Percentiles rank a stretch among this genome's conserved stretches.
These are phyloP conservation scores for Zygogramma bicolorata DNA, from an alignment of 2,888 invertebrate species.

Conservation along the genomic window DNA sequence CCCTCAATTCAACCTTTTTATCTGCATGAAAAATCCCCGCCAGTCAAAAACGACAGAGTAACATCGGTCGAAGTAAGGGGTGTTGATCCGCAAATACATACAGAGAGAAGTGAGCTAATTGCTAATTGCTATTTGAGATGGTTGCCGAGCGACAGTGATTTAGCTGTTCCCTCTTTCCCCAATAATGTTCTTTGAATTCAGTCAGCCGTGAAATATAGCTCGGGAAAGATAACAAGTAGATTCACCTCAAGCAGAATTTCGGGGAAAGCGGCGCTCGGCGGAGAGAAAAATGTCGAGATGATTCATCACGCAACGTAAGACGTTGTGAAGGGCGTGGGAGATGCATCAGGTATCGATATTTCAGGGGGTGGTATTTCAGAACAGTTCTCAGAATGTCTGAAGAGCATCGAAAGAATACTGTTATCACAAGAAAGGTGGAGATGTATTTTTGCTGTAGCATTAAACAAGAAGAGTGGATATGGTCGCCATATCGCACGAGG, in stretches of 20 bases:
- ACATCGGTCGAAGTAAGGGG: constrained; percentile 47
- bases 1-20: neutral
- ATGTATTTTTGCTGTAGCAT: too few species aligned
- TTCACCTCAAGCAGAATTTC: constrained; percentile 24
- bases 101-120: constrained; percentile 62
- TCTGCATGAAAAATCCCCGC: neutral
- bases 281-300: neutral
- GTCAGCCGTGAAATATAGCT: constrained; percentile 59
- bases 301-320: too few species aligned
- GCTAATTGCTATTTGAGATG: constrained; percentile 64
- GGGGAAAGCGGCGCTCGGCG: constrained; percentile 21
- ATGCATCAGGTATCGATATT: too few species aligned
- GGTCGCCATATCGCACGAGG: too few species aligned
- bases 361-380: too few species aligned
- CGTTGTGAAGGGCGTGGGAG: too few species aligned
- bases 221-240: constrained; percentile 47
- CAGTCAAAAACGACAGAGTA: constrained; percentile 26
- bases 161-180: constrained; percentile 52
- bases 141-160: constrained; percentile 63
- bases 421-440: too few species aligned
- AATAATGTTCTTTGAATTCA: constrained; percentile 56
- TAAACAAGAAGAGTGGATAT: too few species aligned
- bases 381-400: too few species aligned
- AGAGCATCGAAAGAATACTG: too few species aligned
- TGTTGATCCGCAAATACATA: constrained; percentile 58